Evolutionary conservation across 1,140 invertebrate genomes (phyloP).

Genomic region (Drosophila ogumai): DNA sequence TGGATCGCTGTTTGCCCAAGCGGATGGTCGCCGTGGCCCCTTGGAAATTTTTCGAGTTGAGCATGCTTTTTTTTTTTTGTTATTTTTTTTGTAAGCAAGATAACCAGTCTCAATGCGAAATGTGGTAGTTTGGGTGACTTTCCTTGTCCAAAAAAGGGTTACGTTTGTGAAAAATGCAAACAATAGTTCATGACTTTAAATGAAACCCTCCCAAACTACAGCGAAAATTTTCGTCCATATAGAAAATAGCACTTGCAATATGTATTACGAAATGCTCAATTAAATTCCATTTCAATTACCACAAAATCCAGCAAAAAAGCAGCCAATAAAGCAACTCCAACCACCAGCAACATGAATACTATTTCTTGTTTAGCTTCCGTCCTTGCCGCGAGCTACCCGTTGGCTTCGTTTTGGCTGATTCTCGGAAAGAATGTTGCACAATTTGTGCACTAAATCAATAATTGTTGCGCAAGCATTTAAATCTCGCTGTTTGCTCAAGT

Average conservation of each 20-base stretch:
- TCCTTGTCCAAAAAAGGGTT: slow-evolving; percentile 2
- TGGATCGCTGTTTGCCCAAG: slow-evolving; percentile 31
- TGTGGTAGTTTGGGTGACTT: slow-evolving; percentile 16
- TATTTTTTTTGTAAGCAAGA: slow-evolving; percentile 38
- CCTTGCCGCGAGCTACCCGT: slow-evolving; percentile 22
- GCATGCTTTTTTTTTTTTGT: slow-evolving; percentile 26
- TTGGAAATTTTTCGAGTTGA: slow-evolving; percentile 38
- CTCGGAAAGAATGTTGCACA: slow-evolving; percentile 68
- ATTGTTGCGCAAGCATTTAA: slow-evolving; percentile 74
- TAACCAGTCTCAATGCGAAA: slow-evolving; percentile 32
- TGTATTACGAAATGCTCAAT: background rate
- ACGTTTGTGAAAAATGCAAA: slow-evolving; percentile 10
- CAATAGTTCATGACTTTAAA: slow-evolving; percentile 1
- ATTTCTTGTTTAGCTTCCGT: slow-evolving; percentile 61
- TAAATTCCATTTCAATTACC: background rate
- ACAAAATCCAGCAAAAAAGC: background rate
- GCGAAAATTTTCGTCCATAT: background rate
- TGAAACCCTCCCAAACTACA: background rate
- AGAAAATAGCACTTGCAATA: background rate
- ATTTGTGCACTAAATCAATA: slow-evolving; percentile 70
- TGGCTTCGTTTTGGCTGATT: slow-evolving; percentile 47
- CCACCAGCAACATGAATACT: slow-evolving; percentile 37
- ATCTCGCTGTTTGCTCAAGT: slow-evolving; percentile 53
- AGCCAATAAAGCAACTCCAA: background rate
- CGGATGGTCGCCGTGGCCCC: slow-evolving; percentile 30